Base-by-base conservation (phyloP, 2,888 invertebrate species). In the Cantharis flavilabris region DNA sequence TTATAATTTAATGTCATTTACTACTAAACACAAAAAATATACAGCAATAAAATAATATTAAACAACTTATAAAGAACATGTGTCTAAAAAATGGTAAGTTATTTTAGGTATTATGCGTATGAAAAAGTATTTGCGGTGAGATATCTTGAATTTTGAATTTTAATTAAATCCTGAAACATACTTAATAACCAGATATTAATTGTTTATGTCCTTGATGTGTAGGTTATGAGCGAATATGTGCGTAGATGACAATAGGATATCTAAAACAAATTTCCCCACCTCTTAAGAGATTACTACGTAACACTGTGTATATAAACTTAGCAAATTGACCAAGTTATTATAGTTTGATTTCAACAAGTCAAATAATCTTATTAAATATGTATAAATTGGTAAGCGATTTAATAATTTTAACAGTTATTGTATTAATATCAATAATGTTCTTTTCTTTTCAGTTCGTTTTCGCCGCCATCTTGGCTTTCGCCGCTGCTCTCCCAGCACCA, bases 401-500 rank as follows among this genome's bases (percentile, higher is more conserved):
- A 69, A n/a, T 2, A 70, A 30, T 10, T 62, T 73, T 26, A 62
- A 20, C 10, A 69, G 3, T 62, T 13, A 49, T 49, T n/a, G n/a
- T 2, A 2, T 49, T 49, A 49, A n/a, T n/a, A n/a, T n/a, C n/a
- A 13, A n/a, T n/a, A 49, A 3, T n/a, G 13, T 9, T 9, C n/a
- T 23, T n/a, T 69, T 1, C 73, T 78, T 88, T 87, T 1, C 85
- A 90, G 90, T 81, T 90, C 67, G 84, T 90, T 77, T 81, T 90
- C 69, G 87, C 90, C 80, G 88, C 89, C 73, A 81, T 90, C 23
- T 71, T 90, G 84, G 88, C 90, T 73, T 11, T 91, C 82, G 86
- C 89, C 77, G 81, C 89, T 84, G 89, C 91, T 79, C 86, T 88
- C 83, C 86, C 92, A 18, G 64, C 62, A n/a, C 75, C 81, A 16